These are phyloP conservation scores for Polyommatus icarus DNA, from an alignment of 2,888 invertebrate genomes.

Conservation along the genomic window DNA sequence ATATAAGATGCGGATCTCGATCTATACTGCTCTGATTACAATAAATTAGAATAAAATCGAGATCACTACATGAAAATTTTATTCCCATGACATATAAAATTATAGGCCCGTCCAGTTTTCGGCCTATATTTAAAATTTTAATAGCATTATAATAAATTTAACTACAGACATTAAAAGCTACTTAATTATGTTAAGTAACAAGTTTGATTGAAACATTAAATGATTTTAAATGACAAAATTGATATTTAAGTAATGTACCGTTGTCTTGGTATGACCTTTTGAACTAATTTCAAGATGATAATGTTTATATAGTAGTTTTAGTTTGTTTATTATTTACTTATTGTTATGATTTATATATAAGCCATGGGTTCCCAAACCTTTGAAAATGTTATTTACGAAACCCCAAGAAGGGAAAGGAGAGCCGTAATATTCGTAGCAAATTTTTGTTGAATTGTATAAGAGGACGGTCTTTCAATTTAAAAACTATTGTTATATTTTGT, in stretches of 20 bases:
- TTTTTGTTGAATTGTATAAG: too few species aligned
- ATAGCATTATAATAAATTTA: constrained; percentile 8
- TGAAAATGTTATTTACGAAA: too few species aligned
- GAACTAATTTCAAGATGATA: not conserved
- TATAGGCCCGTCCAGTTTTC: not conserved
- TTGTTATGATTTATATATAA: not conserved
- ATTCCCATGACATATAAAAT: constrained; percentile 12
- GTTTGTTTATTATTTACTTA: not conserved
- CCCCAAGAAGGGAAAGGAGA: not conserved
- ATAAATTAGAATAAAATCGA: constrained; percentile 15
- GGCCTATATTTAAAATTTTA: not conserved
- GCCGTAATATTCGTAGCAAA: not conserved
- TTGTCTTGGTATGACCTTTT: not conserved
- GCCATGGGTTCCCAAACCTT: too few species aligned
- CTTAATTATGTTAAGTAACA: not conserved
- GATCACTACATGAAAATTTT: not conserved
- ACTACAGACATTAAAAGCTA: not conserved
- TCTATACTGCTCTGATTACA: not conserved
- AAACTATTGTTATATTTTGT: too few species aligned
- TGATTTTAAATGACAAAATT: not conserved
- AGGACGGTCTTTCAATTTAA: too few species aligned
- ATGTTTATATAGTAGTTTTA: too few species aligned
- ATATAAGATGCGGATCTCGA: not conserved
- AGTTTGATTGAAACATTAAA: constrained; percentile 8
- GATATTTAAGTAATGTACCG: not conserved